Percentiles rank a stretch among this genome's conserved stretches.
phyloP scores from a whole-genome alignment of 2,113 vertebrate species.

The Eptatretus burgeri region DNA sequence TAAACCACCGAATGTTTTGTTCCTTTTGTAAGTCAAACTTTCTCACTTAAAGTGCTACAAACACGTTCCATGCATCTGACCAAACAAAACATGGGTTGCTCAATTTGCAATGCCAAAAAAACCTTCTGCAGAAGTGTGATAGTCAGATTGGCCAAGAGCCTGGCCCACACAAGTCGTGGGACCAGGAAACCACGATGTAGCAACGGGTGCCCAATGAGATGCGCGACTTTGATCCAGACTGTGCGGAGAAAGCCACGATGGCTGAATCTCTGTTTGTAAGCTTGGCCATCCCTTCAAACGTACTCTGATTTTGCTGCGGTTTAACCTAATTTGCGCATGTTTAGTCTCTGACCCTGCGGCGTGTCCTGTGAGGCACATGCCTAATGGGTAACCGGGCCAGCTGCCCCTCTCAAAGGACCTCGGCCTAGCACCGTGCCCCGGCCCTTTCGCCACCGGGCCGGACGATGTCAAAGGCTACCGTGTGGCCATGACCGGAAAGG shows the following conservation, averaged over 20 bases:
- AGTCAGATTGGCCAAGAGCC: neutral
- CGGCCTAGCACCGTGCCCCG: too few species aligned
- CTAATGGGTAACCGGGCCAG: neutral
- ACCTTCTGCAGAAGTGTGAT: too few species aligned
- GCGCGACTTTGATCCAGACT: neutral
- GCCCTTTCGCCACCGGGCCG: too few species aligned
- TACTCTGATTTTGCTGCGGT: neutral
- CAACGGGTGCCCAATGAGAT: neutral
- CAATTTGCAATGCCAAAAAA: neutral
- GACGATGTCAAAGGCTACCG: neutral
- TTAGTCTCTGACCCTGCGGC: slow-evolving; percentile 3
- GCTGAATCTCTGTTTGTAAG: neutral
- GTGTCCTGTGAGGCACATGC: slow-evolving; percentile 1
- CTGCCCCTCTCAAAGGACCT: too few species aligned
- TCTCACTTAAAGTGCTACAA: too few species aligned
- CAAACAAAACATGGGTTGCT: neutral
- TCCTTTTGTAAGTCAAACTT: too few species aligned
- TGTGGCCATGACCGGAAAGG: neutral
- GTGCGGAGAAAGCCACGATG: neutral
- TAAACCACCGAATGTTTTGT: too few species aligned
- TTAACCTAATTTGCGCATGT: slow-evolving; percentile 6
- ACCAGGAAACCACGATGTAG: neutral
- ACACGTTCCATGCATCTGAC: too few species aligned
- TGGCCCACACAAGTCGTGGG: slow-evolving; percentile 6
- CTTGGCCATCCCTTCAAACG: neutral